These are phyloP conservation scores for Oscheius sp. DNA, from an alignment of 2,888 invertebrate genomes.

Conservation along the genomic window DNA sequence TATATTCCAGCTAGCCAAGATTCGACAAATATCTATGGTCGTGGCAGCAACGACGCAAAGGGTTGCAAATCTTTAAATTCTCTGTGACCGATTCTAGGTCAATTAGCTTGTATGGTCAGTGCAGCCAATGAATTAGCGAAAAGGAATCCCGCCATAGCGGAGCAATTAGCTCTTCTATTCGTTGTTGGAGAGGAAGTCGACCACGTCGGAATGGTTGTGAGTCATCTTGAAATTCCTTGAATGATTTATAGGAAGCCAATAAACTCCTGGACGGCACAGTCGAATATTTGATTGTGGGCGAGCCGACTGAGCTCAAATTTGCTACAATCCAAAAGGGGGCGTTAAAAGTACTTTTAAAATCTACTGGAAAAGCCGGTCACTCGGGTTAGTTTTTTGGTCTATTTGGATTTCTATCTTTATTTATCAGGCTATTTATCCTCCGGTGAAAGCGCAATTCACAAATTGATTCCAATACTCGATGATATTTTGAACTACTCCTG, in stretches of 20 bases:
- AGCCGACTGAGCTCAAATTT: slow-evolving; percentile 66
- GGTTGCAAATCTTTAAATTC: too few species aligned
- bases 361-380: not conserved
- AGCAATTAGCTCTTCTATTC: slow-evolving; percentile 60
- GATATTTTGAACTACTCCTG: slow-evolving; percentile 55
- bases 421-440: slow-evolving; percentile 62
- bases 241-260: slow-evolving; percentile 13
- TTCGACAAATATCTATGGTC: slow-evolving; percentile 59
- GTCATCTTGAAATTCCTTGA: not conserved
- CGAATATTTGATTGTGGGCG: slow-evolving; percentile 65
- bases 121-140: slow-evolving; percentile 53
- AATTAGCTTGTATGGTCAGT: slow-evolving; percentile 63
- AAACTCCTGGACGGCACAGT: slow-evolving; percentile 1
- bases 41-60: slow-evolving; percentile 68
- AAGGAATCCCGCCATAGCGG: slow-evolving; percentile 48
- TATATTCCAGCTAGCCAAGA: slow-evolving; percentile 59
- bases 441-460: slow-evolving; percentile 64
- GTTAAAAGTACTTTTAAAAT: slow-evolving; percentile 57
- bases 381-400: not conserved
- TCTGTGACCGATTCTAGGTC: slow-evolving; percentile 39
- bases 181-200: slow-evolving; percentile 68
- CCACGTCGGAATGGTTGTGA: slow-evolving; percentile 65
- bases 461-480: slow-evolving; percentile 57
- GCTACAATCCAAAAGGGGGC: slow-evolving; percentile 67
- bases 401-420: slow-evolving; percentile 41